Base-by-base conservation (phyloP, 2,113 vertebrate species). In the Macheiramphus alcinus region DNA sequence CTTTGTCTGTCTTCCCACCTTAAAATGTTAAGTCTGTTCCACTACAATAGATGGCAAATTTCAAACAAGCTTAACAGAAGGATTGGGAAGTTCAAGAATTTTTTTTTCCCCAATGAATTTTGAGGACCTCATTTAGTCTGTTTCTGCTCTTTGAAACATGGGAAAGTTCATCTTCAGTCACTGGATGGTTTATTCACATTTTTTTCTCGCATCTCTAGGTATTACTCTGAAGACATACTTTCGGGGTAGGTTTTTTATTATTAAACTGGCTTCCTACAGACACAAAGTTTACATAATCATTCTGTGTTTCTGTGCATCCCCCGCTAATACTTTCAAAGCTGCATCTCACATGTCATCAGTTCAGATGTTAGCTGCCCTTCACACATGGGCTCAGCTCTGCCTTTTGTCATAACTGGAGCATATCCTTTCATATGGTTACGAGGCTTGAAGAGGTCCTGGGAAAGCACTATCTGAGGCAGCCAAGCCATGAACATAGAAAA, bases 361-460 rank as follows among this genome's bases (percentile, higher is more conserved):
- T 75, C 70, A 82, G 11, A 23, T 18, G 5, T 22, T 26, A 34
- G 1, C 11, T 65, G 40, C 17, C 13, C 34, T 63, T 3, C 0
- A 5, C 19, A 23, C 26, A 9, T 2, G 31, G 62, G 14, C 55
- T 91, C 68, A 61, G 16, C 36, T 55, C 22, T 88, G 31, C 27
- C 17, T 31, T 75, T 21, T 56, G 22, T 23, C 2, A 0, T 13
- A 65, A 31, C 9, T 2, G 0, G 13, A 26, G 14, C 9, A 6
- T 36, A 31, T 25, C 21, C 16, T 70, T 85, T 75, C 7, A 8
- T 26, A 16, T 2, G 10, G 7, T 13, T 65, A 4, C 3, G 9
- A 62, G 11, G 4, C 45, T 4, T 76, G 23, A 72, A 34, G 23
- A 55, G 7, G 7, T 75, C 26, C 62, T 48, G 13, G 40, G 27